Percentiles rank a stretch among this genome's conserved stretches.
Conservation (phyloP, 2,888 invertebrate species). For the Amiota minor region DNA sequence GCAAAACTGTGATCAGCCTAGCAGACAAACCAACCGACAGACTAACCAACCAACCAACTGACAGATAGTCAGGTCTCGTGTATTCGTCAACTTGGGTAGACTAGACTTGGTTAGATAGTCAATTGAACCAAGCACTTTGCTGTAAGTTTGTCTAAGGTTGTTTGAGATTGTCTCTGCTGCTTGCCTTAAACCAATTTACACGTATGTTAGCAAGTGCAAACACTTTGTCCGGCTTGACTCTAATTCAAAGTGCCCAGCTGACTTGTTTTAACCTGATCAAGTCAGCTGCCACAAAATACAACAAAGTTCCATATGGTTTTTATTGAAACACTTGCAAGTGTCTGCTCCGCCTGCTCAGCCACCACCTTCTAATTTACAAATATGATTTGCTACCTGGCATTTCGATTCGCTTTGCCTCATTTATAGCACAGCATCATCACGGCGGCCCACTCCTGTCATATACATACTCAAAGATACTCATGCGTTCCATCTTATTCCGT, state of each 20-base stretch:
- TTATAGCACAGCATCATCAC: neutral
- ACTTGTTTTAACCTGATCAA: too few species aligned
- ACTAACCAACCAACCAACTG: neutral
- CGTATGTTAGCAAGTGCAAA: slow-evolving; percentile 20
- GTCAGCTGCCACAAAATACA: too few species aligned
- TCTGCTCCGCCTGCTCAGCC: neutral
- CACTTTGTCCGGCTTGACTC: neutral
- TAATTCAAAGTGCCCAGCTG: too few species aligned
- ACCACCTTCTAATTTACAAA: neutral
- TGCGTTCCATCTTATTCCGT: neutral
- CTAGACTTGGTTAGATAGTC: neutral
- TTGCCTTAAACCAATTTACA: neutral
- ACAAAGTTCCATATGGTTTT: neutral
- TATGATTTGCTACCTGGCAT: neutral
- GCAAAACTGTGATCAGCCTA: neutral
- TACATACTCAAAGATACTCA: neutral
- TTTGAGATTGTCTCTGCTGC: neutral
- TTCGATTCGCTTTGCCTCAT: neutral
- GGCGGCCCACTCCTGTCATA: slow-evolving; percentile 11
- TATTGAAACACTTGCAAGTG: neutral
- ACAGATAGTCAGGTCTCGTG: neutral
- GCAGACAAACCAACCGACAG: neutral
- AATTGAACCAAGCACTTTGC: slow-evolving; percentile 7
- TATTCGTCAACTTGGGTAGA: neutral
- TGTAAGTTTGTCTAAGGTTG: neutral